phyloP scores from a whole-genome alignment of 2,113 vertebrate species.

The Murina feae region DNA sequence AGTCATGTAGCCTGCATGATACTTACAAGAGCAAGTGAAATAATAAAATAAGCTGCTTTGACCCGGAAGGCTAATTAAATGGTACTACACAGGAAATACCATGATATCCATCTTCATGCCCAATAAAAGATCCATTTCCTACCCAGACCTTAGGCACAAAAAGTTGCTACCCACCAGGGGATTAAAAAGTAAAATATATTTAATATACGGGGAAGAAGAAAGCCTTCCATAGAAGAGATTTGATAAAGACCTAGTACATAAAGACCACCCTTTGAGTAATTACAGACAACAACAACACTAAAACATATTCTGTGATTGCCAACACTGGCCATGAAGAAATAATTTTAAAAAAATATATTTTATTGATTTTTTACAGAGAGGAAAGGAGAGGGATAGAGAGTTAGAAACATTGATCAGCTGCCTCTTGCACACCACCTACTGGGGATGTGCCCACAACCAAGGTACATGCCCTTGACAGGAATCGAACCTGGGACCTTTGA shows the following conservation, averaged over 20 bases:
- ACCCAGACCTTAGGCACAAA: not conserved
- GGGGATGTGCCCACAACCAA: no score
- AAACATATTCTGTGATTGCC: not conserved
- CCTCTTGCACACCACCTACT: no score
- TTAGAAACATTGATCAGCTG: no score
- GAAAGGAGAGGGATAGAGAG: no score
- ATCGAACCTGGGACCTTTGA: no score
- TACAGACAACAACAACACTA: not conserved
- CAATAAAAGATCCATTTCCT: not conserved
- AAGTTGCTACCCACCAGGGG: not conserved
- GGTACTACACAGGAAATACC: not conserved
- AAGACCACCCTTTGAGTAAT: not conserved
- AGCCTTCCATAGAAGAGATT: not conserved
- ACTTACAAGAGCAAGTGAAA: not conserved
- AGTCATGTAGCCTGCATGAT: not conserved
- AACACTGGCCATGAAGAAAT: not conserved
- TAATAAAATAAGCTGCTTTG: not conserved
- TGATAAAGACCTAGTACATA: not conserved
- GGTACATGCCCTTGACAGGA: no score
- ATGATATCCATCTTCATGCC: not conserved
- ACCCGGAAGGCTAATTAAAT: not conserved
- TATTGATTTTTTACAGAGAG: no score
- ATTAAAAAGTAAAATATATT: conserved; percentile 11
- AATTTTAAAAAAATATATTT: no score
- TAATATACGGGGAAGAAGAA: not conserved